These are phyloP conservation scores for Drosophila demipolita DNA, from an alignment of 2,888 invertebrate species.

Conservation along the genomic window DNA sequence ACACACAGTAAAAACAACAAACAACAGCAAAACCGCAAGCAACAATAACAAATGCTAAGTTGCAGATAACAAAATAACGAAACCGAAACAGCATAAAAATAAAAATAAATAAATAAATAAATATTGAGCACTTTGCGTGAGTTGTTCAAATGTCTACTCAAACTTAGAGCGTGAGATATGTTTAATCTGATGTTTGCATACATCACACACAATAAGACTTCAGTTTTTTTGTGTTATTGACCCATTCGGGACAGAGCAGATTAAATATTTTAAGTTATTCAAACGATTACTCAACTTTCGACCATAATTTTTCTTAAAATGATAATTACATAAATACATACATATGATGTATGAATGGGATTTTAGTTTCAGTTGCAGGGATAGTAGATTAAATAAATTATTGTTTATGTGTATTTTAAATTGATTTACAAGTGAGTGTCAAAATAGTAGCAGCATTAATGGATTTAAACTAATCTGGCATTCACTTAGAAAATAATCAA, in stretches of 20 bases:
- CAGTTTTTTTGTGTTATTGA: background rate
- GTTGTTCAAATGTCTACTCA: constrained; percentile 31
- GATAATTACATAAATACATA: background rate
- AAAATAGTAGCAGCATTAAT: background rate
- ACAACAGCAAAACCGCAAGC: constrained; percentile 9
- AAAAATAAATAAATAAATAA: constrained; percentile 32
- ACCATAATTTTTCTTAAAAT: background rate
- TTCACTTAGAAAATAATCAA: background rate
- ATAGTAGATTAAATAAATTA: background rate
- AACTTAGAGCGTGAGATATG: background rate
- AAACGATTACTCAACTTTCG: constrained; percentile 20
- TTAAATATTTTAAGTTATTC: constrained; percentile 13
- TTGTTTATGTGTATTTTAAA: background rate
- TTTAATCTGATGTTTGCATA: constrained; percentile 10
- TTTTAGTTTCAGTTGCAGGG: background rate
- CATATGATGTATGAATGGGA: background rate
- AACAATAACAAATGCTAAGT: constrained; percentile 29
- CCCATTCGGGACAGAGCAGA: background rate
- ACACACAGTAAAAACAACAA: constrained; percentile 41
- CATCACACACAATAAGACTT: background rate
- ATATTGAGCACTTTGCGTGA: constrained; percentile 36
- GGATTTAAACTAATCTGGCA: background rate
- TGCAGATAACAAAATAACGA: constrained; percentile 32
- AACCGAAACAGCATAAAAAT: constrained; percentile 37
- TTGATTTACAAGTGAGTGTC: background rate